Evolutionary conservation across 2,797 vertebrate genomes (phyloP).

Genomic region (Danio kyathit): DNA sequence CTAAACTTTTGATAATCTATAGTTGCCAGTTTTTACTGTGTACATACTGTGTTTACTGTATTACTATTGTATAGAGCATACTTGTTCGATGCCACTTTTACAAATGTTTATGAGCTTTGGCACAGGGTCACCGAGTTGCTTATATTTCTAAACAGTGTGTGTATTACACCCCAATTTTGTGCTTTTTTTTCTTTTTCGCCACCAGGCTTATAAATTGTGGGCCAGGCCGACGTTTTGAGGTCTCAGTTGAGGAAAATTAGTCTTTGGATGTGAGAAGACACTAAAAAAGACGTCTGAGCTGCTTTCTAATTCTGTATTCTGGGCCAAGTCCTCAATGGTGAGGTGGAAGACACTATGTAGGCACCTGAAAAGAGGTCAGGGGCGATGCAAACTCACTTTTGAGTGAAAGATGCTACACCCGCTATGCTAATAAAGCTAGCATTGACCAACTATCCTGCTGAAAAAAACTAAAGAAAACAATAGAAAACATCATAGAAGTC

Average conservation of each 20-base stretch:
- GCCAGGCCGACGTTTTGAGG: constrained; percentile 60
- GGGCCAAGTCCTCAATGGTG: constrained; percentile 56
- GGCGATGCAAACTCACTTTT: constrained; percentile 42
- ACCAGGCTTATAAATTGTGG: constrained; percentile 55
- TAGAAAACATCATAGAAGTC: too few relatives aligned
- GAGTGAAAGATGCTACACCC: constrained; percentile 9
- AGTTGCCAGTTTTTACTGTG: not conserved
- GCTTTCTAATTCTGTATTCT: constrained; percentile 59
- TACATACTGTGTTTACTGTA: not conserved
- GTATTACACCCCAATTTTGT: constrained; percentile 26
- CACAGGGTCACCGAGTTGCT: constrained; percentile 18
- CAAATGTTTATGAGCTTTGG: not conserved
- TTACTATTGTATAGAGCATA: not conserved
- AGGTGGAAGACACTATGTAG: constrained; percentile 35
- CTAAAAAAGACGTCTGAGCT: constrained; percentile 55
- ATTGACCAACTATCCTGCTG: not conserved
- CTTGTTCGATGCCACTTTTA: too few relatives aligned
- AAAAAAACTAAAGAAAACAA: too few relatives aligned
- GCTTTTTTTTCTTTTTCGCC: constrained; percentile 24
- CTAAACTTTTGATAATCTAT: not conserved
- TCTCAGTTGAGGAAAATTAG: constrained; percentile 57
- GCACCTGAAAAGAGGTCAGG: constrained; percentile 57
- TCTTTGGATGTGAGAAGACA: constrained; percentile 54
- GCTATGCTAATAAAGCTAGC: not conserved
- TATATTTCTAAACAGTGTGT: not conserved